Percentiles rank a stretch among this genome's conserved stretches.
These are phyloP conservation scores for Drepana falcataria DNA, from an alignment of 2,888 invertebrate genomes.

Conservation along the genomic window DNA sequence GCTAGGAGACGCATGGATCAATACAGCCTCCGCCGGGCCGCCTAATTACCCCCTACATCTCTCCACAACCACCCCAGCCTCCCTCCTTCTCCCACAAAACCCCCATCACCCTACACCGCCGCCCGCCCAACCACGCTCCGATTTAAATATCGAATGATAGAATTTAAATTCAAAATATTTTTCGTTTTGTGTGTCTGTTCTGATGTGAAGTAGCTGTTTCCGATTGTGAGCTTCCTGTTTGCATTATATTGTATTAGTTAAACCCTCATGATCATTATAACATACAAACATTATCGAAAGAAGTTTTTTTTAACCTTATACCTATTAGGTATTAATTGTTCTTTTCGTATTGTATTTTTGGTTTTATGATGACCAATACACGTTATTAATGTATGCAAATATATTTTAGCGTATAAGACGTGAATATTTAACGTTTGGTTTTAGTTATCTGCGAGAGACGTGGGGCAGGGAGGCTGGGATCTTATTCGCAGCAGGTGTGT, in stretches of 20 bases:
- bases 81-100: conserved; percentile 21
- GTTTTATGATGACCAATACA: neutral
- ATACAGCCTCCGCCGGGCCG: conserved; percentile 78
- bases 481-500: conserved; percentile 20
- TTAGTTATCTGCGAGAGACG: conserved; percentile 1
- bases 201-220: conserved; percentile 17
- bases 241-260: neutral
- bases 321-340: too few relatives aligned
- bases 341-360: too few relatives aligned
- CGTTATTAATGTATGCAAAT: conserved; percentile 4
- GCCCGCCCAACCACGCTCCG: conserved; percentile 57
- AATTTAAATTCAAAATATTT: conserved; percentile 73
- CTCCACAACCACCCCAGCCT: conserved; percentile 24
- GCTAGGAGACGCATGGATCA: conserved; percentile 74
- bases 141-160: conserved; percentile 78
- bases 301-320: too few relatives aligned
- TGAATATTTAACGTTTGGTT: conserved; percentile 3
- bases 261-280: neutral
- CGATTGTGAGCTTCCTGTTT: conserved; percentile 5
- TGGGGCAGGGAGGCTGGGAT: neutral
- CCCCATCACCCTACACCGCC: conserved; percentile 40
- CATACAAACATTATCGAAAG: neutral
- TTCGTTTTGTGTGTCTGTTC: conserved; percentile 63
- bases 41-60: conserved; percentile 66
- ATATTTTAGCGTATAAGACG: conserved; percentile 14